Base-by-base conservation (phyloP, 2,888 invertebrate genomes). In the Scaptomyza parva region DNA sequence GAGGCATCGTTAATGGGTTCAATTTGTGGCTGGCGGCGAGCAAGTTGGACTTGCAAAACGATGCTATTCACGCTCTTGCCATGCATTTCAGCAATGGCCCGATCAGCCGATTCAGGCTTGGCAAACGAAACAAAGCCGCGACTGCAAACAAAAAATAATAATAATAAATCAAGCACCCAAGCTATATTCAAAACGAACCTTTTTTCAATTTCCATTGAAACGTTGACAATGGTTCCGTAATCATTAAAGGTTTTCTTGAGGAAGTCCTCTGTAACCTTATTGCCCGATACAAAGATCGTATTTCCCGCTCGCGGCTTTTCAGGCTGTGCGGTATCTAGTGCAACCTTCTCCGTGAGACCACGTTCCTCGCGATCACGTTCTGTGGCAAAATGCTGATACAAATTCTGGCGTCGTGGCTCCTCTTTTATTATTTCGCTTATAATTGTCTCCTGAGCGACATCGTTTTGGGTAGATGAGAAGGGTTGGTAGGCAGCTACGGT, bases 71-170 rank as follows among this genome's bases (percentile, higher is more conserved):
- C 94, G 92, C 94, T 94, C 79, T 94, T 95, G 12, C 95, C 95
- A 91, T 96, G 95, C 94, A 96, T 95, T 75, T 97, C 96, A 30
- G 94, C 93, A 73, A 98, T 96, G 0, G 98, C 97, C 70, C 95
- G 93, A 59, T 96, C 95, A 2, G 98, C 96, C 45, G 95, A 94
- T 77, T 98, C 98, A 12, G 96, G 94, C 80, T 96, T 97, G 70
- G 98, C 97, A 92, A 98, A 98, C 2, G 98, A 97, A 14, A 98
- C 94, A 92, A 97, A 98, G 8, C 97, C 98, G 80, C 95, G 95
- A 88, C 97, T 97, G 92, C 58, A 94, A 57, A 50, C 1, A 30
- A 17, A 1, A 18, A 44, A 30, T 3, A 45, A 30, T 37, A 9
- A 20, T 26, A 26, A 26, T 24, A 17, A 14, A 20, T 14, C 33